Base-by-base conservation (phyloP, 2,113 vertebrate genomes). In the Aspidoscelis tigris region DNA sequence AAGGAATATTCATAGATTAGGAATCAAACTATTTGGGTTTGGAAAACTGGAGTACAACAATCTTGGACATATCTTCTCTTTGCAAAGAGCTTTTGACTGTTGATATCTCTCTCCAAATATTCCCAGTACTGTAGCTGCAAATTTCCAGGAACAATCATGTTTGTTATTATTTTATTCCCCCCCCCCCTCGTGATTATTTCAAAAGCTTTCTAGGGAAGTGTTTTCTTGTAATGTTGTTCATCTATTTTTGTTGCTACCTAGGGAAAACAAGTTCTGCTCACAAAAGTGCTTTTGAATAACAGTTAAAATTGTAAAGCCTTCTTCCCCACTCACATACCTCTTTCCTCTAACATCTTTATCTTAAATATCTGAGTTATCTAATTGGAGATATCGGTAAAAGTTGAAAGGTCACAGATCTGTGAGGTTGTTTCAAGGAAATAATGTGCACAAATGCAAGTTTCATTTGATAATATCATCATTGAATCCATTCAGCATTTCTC, bases 91-190 rank as follows among this genome's bases (percentile, higher is more conserved):
- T 71, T 70, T 24, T 76, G 44, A 18, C 7, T 76, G 47, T 8
- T 47, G 44, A 66, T 39, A 81, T 4, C 3, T 68, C 33, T 26
- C 44, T 11, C 26, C 33, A 78, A 44, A 22, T 22, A 71, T 44
- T 44, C 39, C 18, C 33, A n/a, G 58, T 58, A 22, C 7, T n/a
- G 10, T 39, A 53, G 1, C 24, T 80, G 33, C 21, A 85, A 70
- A 69, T 20, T 14, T 83, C 53, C 3, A 33, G 39, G 0, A n/a
- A 7, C 81, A 44, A 47, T 1, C 1, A 2, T 12, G n/a, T 81
- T 43, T 86, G 53, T 64, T 64, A 53, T 76, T 81, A 61, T 61
- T 71, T 44, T 81, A 64, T 80, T 86, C 86, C 84, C 7, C 58
- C 84, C 41, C 84, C 86, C 84, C 7, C 58, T 21, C 0, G 44